Conservation (phyloP, 2,113 vertebrate species). For the Oryzias curvinotus region DNA sequence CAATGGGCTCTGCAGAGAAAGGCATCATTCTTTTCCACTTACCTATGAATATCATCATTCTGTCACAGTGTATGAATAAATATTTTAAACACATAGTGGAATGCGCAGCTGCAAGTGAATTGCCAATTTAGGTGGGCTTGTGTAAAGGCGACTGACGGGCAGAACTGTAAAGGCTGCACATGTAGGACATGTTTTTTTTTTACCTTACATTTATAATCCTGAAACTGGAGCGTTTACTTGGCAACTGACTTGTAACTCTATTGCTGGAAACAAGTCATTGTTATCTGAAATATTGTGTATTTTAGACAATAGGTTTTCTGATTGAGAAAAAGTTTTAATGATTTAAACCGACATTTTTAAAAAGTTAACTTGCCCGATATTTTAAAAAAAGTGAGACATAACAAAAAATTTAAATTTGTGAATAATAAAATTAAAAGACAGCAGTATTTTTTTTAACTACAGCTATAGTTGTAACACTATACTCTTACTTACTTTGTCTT, state of each 20-base stretch:
- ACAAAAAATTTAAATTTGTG: slow-evolving; percentile 44
- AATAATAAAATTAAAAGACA: not conserved
- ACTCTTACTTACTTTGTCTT: slow-evolving; percentile 41
- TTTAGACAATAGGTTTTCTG: slow-evolving; percentile 2
- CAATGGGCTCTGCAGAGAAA: slow-evolving; percentile 56
- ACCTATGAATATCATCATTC: slow-evolving; percentile 28
- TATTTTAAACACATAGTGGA: slow-evolving; percentile 2
- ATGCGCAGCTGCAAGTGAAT: not conserved
- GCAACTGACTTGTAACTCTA: not conserved
- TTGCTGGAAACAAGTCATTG: not conserved
- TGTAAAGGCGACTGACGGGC: not conserved
- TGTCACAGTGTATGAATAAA: slow-evolving; percentile 21
- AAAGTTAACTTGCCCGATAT: not conserved
- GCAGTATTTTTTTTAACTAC: slow-evolving; percentile 17
- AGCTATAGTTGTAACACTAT: slow-evolving; percentile 18
- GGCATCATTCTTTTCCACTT: slow-evolving; percentile 55
- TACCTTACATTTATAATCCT: not conserved
- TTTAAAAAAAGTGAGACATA: slow-evolving; percentile 20
- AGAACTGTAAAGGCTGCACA: not conserved
- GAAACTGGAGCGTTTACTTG: not conserved
- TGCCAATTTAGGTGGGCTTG: not conserved
- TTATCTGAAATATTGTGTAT: not conserved
- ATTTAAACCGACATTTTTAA: slow-evolving; percentile 18
- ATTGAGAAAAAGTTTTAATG: slow-evolving; percentile 15
- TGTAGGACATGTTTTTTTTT: not conserved